Evolutionary conservation across 2,113 vertebrate species (phyloP).

Genomic region (Tupaia chinensis): DNA sequence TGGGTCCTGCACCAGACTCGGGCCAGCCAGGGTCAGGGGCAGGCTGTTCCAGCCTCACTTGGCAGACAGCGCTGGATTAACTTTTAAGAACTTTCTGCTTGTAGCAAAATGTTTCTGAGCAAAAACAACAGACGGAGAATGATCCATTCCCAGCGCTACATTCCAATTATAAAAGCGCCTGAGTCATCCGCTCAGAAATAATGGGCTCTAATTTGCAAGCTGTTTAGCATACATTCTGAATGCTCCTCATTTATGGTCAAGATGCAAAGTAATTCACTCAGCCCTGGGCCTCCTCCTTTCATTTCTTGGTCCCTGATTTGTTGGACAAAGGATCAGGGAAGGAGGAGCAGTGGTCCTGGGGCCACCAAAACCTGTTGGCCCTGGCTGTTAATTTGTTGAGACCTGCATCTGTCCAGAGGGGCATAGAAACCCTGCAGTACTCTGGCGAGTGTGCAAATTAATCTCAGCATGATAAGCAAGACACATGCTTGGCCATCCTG

Average conservation of each 20-base stretch:
- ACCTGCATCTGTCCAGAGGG: neutral
- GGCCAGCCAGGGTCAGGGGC: neutral
- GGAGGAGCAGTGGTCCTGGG: neutral
- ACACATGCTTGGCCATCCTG: rapidly evolving
- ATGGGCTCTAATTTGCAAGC: slow-evolving; percentile 68
- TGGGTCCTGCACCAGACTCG: neutral
- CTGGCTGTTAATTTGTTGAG: neutral
- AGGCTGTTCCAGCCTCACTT: neutral
- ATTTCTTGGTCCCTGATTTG: neutral
- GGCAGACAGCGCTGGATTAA: neutral
- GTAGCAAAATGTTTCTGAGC: slow-evolving; percentile 65
- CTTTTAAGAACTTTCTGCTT: slow-evolving; percentile 66
- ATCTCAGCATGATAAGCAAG: neutral
- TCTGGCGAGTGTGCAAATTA: neutral
- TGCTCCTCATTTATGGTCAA: neutral
- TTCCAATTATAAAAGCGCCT: slow-evolving; percentile 34
- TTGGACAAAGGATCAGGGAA: neutral
- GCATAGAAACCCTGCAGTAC: neutral
- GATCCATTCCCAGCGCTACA: neutral
- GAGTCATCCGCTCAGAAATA: slow-evolving; percentile 64
- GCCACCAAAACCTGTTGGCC: neutral
- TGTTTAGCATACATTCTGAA: slow-evolving; percentile 3
- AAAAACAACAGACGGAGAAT: slow-evolving; percentile 52
- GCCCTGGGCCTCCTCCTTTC: neutral
- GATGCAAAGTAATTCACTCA: neutral